Conservation (phyloP, 2,797 vertebrate species). For the Cephalopachus bancanus region DNA sequence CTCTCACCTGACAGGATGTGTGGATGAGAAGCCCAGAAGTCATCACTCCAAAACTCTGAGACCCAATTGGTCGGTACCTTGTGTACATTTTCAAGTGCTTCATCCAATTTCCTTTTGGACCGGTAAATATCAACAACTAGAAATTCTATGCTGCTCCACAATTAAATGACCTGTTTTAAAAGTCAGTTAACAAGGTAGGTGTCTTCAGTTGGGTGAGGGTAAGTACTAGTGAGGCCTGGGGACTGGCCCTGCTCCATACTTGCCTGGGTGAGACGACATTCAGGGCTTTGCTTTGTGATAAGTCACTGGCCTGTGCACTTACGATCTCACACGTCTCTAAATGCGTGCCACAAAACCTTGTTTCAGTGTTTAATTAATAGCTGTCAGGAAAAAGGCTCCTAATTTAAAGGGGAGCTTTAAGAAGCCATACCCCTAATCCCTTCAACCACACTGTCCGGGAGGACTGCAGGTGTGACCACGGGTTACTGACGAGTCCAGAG, state of each 20-base stretch:
- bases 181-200: too few relatives aligned
- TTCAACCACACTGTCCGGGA: accelerated
- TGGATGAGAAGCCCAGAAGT: accelerated
- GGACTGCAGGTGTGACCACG: background rate
- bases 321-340: background rate
- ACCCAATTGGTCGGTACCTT: background rate
- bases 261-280: background rate
- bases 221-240: background rate
- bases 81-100: constrained; percentile 59
- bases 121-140: background rate
- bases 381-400: background rate
- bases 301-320: background rate
- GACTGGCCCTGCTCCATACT: background rate
- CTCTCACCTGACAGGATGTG: background rate
- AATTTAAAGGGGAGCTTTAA: constrained; percentile 32
- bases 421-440: constrained; percentile 8
- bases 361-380: background rate
- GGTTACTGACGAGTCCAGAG: background rate
- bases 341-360: background rate
- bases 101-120: constrained; percentile 39
- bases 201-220: too few relatives aligned
- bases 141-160: constrained; percentile 39
- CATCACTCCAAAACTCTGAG: background rate
- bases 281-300: background rate
- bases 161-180: constrained; percentile 21